Conservation (phyloP, 2,113 vertebrate species). For the Leiothrix lutea region DNA sequence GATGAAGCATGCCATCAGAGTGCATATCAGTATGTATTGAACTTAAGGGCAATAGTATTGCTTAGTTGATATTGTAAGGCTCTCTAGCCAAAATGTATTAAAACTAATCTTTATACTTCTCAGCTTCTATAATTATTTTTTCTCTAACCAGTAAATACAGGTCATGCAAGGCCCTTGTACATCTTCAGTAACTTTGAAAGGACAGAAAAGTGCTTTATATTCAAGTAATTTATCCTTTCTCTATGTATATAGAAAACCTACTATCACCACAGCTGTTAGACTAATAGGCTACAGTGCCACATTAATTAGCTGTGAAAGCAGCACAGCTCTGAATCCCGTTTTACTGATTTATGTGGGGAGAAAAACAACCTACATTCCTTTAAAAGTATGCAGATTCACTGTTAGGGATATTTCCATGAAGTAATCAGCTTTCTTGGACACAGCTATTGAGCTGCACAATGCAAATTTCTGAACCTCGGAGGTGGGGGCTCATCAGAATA, state of each 20-base stretch:
- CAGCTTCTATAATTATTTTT: neutral
- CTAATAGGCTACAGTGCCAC: neutral
- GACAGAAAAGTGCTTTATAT: neutral
- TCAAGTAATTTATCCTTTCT: neutral
- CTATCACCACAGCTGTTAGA: neutral
- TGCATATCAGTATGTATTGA: slow-evolving; percentile 39
- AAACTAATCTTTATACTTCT: slow-evolving; percentile 2
- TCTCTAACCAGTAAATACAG: neutral
- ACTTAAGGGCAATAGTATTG: slow-evolving; percentile 27
- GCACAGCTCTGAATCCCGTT: neutral
- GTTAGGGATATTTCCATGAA: neutral
- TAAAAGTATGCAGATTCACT: neutral
- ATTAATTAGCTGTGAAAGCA: neutral
- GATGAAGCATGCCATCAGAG: slow-evolving; percentile 45
- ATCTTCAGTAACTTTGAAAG: neutral
- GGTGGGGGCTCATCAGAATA: neutral
- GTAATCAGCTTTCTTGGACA: neutral
- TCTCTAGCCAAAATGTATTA: slow-evolving; percentile 1
- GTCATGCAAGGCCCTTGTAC: neutral
- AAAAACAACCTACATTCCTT: neutral
- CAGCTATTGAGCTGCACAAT: neutral
- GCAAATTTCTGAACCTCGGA: neutral
- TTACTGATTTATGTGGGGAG: neutral
- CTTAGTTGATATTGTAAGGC: neutral
- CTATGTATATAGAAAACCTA: neutral